These are phyloP conservation scores for Myoxocephalus aenaeus DNA, from an alignment of 2,797 vertebrate species.

Conservation along the genomic window DNA sequence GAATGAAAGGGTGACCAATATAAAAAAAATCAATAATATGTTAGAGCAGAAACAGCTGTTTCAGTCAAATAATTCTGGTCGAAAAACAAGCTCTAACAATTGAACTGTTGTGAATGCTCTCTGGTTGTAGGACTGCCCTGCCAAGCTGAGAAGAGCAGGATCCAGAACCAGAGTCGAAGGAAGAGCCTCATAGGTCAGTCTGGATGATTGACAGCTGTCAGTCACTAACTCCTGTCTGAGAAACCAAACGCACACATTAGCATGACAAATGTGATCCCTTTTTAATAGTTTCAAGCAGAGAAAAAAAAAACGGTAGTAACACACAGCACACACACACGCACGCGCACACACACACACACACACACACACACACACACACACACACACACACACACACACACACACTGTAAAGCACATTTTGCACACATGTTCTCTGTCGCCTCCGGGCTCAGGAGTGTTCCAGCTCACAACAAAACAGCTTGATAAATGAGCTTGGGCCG, in stretches of 20 bases:
- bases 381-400: background rate
- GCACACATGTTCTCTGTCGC: conserved; percentile 39
- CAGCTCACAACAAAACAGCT: conserved; percentile 50
- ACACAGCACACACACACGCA: background rate
- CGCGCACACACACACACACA: too few relatives aligned
- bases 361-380: background rate
- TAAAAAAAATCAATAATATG: conserved; percentile 16
- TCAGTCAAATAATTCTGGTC: conserved; percentile 15
- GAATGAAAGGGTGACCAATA: conserved; percentile 3
- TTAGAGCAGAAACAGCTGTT: background rate
- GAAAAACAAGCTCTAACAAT: background rate
- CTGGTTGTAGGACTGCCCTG: conserved; percentile 92
- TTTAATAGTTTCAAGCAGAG: conserved; percentile 4
- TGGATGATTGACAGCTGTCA: conserved; percentile 24
- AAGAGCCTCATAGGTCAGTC: conserved; percentile 94
- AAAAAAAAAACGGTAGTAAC: conserved; percentile 14
- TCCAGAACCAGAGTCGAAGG: conserved; percentile 92
- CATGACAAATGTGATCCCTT: background rate
- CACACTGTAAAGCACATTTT: conserved; percentile 48
- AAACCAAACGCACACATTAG: background rate
- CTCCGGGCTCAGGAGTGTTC: conserved; percentile 31
- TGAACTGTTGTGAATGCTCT: conserved; percentile 41
- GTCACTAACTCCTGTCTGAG: conserved; percentile 1
- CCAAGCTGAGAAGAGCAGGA: conserved; percentile 96
- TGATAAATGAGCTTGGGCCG: conserved; percentile 64